phyloP scores from a whole-genome alignment of 2,113 vertebrate species.

The Hyperoodon ampullatus region DNA sequence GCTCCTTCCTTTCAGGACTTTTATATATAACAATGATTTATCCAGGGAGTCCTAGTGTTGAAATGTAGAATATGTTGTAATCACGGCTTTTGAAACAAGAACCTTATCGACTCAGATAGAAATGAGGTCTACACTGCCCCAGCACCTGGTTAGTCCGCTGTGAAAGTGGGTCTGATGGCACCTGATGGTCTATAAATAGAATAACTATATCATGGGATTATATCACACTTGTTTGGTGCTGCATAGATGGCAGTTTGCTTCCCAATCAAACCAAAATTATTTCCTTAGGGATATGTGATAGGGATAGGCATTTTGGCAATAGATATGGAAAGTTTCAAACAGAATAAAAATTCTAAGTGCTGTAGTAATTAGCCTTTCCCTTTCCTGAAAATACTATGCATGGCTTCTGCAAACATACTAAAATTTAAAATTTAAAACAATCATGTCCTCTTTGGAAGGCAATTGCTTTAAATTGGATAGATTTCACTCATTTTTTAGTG shows the following conservation, averaged over 20 bases:
- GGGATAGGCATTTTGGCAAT: not conserved
- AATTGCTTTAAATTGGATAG: slow-evolving; percentile 62
- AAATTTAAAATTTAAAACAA: slow-evolving; percentile 21
- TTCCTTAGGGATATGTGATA: not conserved
- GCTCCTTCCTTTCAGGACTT: not conserved
- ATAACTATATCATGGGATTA: not conserved
- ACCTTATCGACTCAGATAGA: not conserved
- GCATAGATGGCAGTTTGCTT: not conserved
- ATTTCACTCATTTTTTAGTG: slow-evolving; percentile 52
- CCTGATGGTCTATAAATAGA: not conserved
- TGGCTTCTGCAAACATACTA: not conserved
- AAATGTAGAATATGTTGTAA: not conserved
- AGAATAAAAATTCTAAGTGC: not conserved
- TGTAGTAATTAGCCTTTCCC: not conserved
- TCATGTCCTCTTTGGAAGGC: slow-evolving; percentile 52
- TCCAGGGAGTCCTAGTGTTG: not conserved
- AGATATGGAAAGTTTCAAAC: slow-evolving; percentile 29
- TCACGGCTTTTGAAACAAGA: not conserved
- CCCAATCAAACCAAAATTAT: not conserved
- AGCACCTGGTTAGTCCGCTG: not conserved
- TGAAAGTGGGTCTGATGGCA: not conserved
- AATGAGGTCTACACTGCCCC: not conserved
- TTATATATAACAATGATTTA: not conserved
- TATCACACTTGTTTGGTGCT: not conserved
- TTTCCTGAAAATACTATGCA: slow-evolving; percentile 30